Base-by-base conservation (phyloP, 1,140 invertebrate genomes). In the Drosophila tani region DNA sequence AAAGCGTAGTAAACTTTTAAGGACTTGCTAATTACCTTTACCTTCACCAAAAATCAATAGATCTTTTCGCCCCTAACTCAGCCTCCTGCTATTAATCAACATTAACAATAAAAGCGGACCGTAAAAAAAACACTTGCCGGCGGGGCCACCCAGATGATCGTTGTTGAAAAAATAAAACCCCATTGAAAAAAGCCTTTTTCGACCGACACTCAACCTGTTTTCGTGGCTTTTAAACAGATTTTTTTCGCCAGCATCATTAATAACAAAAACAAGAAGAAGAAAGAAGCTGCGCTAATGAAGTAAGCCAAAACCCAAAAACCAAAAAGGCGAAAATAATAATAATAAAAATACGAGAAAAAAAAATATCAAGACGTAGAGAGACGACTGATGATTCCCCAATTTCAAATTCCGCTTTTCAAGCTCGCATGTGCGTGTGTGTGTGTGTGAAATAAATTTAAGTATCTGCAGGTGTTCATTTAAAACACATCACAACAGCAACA, bases 401-500 rank as follows among this genome's bases (percentile, higher is more conserved):
- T 87, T 81, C 84, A 87, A 87, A 87, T 87, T 87, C 78, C 75
- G 69, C 53, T 84, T 85, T 80, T 71, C 81, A 73, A 90, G 85
- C 85, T 90, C 41, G 67, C 47, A 65, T 62, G 49, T 76, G 58
- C 38, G 62, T 67, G 24, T 32, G 43, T 29, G 17, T 51, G 47
- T 41, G 46, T 79, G 73, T 84, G 75, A 90, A 90, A 91, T 84
- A 91, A 91, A 91, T 91, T 91, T 91, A 91, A 91, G 88, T 91
- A 91, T 91, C 88, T 91, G 88, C 88, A 91, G 88, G 88, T 91
- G 88, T 91, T 91, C 88, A 91, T 85, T 91, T 91, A 88, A 91
- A 91, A 91, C 81, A 91, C 81, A 81, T 84, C 84, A 88, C 70
- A 76, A 76, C 79, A 91, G 69, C 79, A 78, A 73, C 51, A 90